Evolutionary conservation across 2,888 invertebrate species (phyloP), one percentile per base, ranked within the genome.

Genomic region (Andrena trimmerana): DNA sequence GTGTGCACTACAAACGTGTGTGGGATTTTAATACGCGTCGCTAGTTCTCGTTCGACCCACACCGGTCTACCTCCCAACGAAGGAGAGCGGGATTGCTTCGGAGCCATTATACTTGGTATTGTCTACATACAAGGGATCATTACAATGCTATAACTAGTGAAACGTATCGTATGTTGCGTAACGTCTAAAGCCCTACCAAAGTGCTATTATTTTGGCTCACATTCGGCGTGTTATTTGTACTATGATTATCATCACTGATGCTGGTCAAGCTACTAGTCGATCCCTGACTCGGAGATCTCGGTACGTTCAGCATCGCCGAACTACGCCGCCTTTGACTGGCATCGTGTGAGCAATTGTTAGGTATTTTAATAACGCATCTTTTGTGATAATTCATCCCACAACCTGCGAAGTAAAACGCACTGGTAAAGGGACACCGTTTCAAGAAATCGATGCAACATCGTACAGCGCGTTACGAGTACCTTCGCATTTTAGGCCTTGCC

Each of bases 351-450:
- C 99, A 99, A 95, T 99, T 99, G 94, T 99, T 99, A 67, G 99
- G 99, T 86, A 99, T 98, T 95, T 99, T 99, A 86, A 99, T 98
- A 65, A 97, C 97, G 94, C 98, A 99, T 68, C 99, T 96, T 94
- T 99, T 99, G 95, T 99, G 99, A 95, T 98, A 99, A 95, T 99
- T 99, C 93, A 98, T 96, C 16, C 99, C 98, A 95, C 99, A 99
- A 88, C 99, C 99, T 99, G 95, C 20, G 68, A 42, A 65, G 65
- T n/a, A 20, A 68, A 77, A 72, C 29, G 8, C n/a, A 36, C 50
- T 10, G 13, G 62, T 54, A 16, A 13, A 1, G 62, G 57, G 16
- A 13, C 36, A 72, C 72, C 91, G 91, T 2, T 27, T 16, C 0
- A n/a, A 65, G 48, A 36, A 0, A 42, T 0, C 59, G 1, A 50